Base-by-base conservation (phyloP, 2,888 invertebrate genomes). In the Drosophila greeni region DNA sequence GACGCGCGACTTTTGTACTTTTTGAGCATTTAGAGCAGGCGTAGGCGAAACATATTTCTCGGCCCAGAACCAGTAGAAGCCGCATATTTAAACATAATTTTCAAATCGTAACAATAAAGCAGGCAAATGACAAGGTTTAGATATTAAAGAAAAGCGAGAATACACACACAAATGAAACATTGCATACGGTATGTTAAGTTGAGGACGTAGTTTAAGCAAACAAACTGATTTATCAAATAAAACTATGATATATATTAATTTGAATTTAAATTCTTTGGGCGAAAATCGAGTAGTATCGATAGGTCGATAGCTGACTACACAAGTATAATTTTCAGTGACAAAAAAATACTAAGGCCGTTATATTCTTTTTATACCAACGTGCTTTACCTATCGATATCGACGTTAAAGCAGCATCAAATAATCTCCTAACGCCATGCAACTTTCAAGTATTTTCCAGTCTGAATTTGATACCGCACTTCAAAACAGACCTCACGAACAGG, bases 141-240 rank as follows among this genome's bases (percentile, higher is more conserved):
- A 74, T 47, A 57, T 59, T 55, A 53, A 61, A 52, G 69, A 48
- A 64, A 58, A 48, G 52, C 49, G 24, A 42, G 29, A 29, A 45
- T 29, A 29, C 18, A 69, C 37, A 69, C 57, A 65, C 52, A 71
- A 54, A 59, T 53, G 65, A 61, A 60, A 53, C 43, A 80, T 54
- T 68, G 60, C 64, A 74, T 65, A 62, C 55, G 49, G 70, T 49
- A 72, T 74, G 64, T 66, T 74, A 62, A 74, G 57, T 60, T 66
- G 58, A 68, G 56, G 62, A 75, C 53, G 56, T 67, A 76, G 65
- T 74, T 74, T 73, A 73, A 76, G 74, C 51, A 60, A 53, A 59
- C 59, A 65, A 61, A 72, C 66, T 72, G 73, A 75, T 75, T 75
- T 73, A 74, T 77, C 55, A 60, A 73, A 78, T 73, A 75, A 81